Evolutionary conservation across 2,113 vertebrate genomes (phyloP).

Genomic region (Campylomormyrus tamandua): DNA sequence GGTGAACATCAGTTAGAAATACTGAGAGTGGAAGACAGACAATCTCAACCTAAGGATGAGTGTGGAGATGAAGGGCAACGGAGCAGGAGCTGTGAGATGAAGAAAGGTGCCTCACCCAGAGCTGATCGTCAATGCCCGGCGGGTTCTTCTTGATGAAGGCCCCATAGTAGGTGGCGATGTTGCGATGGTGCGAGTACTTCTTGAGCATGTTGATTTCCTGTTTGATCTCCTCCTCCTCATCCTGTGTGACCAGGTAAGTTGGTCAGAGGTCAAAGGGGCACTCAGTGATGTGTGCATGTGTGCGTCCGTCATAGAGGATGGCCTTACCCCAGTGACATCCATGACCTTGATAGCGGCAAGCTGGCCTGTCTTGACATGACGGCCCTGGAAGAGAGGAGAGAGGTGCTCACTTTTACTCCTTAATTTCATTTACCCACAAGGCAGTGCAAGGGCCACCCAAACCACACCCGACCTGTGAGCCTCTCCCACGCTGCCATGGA

Average conservation of each 20-base stretch:
- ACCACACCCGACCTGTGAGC: neutral
- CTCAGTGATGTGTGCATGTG: neutral
- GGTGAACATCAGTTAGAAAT: neutral
- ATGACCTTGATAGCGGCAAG: conserved; percentile 98
- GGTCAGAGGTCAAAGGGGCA: neutral
- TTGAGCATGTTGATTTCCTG: conserved; percentile 99
- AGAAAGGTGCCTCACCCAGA: conserved; percentile 70
- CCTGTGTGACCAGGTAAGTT: conserved; percentile 54
- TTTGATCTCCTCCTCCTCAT: conserved; percentile 99
- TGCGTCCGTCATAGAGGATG: conserved; percentile 8
- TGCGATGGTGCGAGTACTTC: conserved; percentile 96
- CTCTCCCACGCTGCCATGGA: neutral
- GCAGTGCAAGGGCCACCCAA: neutral
- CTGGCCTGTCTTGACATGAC: conserved; percentile 97
- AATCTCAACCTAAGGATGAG: neutral
- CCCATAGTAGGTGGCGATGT: conserved; percentile 88
- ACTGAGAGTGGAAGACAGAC: neutral
- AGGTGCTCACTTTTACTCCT: neutral
- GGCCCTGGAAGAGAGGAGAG: conserved; percentile 66
- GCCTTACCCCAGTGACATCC: conserved; percentile 94
- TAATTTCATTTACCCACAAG: neutral
- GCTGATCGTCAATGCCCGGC: conserved; percentile 92
- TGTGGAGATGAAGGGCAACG: neutral
- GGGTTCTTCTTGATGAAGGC: conserved; percentile 98
- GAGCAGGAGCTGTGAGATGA: neutral